Evolutionary conservation across 2,113 vertebrate species (phyloP).

Genomic region (Lanius ludovicianus): DNA sequence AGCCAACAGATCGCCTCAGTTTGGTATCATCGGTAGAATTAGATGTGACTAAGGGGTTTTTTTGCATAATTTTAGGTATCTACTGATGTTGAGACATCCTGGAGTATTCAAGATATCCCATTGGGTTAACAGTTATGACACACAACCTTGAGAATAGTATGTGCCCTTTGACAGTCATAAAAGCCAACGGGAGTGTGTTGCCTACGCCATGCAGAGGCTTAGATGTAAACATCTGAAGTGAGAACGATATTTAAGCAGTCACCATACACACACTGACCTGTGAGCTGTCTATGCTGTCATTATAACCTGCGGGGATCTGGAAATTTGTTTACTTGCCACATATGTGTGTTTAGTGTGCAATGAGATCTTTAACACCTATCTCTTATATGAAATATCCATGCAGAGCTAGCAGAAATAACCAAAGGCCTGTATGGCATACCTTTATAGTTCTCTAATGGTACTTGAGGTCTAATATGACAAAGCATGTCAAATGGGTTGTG

Average conservation of each 20-base stretch:
- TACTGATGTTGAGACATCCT: not conserved
- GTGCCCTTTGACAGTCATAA: not conserved
- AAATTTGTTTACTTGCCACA: not conserved
- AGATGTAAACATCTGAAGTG: not conserved
- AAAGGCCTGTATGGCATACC: not conserved
- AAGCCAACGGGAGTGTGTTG: rapidly evolving
- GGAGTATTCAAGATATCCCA: not conserved
- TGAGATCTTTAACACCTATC: not conserved
- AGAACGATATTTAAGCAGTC: not conserved
- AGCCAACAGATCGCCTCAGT: not conserved
- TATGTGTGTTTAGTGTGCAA: not conserved
- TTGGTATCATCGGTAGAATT: not conserved
- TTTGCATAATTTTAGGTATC: not conserved
- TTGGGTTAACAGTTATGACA: not conserved
- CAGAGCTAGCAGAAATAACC: not conserved
- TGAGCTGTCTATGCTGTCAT: not conserved
- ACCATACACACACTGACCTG: not conserved
- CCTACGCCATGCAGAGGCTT: not conserved
- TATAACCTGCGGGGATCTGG: not conserved
- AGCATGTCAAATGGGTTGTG: not conserved
- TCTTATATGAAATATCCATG: not conserved
- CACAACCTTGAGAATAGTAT: not conserved
- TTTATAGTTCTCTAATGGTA: not conserved
- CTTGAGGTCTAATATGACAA: not conserved
- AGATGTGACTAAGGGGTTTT: not conserved